These are phyloP conservation scores for Platycnemis pennipes DNA, from an alignment of 2,888 invertebrate genomes.

Conservation along the genomic window DNA sequence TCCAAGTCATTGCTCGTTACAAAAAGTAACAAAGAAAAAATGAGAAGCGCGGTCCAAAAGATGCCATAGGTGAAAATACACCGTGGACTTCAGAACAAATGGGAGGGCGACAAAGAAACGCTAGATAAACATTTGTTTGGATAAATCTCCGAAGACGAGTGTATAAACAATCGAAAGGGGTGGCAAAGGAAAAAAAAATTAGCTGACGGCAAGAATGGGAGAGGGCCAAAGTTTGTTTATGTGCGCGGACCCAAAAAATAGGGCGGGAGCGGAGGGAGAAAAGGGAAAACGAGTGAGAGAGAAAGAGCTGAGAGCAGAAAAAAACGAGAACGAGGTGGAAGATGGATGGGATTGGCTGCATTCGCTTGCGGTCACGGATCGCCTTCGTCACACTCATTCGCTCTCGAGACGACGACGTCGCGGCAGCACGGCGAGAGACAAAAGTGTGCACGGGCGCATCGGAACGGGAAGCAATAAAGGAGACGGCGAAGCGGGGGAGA, in stretches of 20 bases:
- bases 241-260: too few species aligned
- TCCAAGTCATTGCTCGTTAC: too few species aligned
- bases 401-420: background rate
- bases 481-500: background rate
- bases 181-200: too few species aligned
- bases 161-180: background rate
- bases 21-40: background rate
- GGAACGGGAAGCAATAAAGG: slow-evolving; percentile 47
- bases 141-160: background rate
- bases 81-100: background rate
- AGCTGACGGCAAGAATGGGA: too few species aligned
- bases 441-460: background rate
- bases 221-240: background rate
- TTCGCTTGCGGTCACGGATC: slow-evolving; percentile 41
- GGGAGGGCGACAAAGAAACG: background rate
- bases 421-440: slow-evolving; percentile 17
- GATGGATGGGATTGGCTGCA: slow-evolving; percentile 27
- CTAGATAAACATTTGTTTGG: background rate
- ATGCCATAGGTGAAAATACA: background rate
- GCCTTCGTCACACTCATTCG: slow-evolving; percentile 47
- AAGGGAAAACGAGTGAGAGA: background rate
- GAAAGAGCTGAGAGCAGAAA: background rate
- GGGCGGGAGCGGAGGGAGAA: background rate
- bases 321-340: background rate
- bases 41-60: background rate